phyloP scores from a whole-genome alignment of 2,797 vertebrate genomes.

The Euphonia xanthogaster region DNA sequence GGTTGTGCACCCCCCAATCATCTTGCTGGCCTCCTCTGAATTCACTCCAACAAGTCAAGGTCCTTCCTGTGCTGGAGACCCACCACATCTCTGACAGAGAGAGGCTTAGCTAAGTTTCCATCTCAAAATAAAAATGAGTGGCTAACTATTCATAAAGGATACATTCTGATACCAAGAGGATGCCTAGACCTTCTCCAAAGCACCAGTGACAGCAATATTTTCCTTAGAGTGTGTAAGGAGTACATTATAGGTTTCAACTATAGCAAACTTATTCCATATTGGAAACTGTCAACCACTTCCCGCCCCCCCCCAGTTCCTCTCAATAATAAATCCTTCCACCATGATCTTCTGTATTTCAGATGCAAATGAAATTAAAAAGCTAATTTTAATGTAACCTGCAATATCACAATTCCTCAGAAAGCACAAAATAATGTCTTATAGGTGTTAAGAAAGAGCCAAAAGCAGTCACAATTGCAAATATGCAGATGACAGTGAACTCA shows the following conservation, averaged over 20 bases:
- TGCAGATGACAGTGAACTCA: background rate
- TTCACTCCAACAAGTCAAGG: background rate
- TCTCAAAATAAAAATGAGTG: background rate
- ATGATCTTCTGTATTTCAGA: background rate
- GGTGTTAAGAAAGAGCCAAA: background rate
- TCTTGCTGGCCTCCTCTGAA: background rate
- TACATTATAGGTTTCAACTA: background rate
- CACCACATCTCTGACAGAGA: background rate
- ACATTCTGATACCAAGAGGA: background rate
- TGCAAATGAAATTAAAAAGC: background rate
- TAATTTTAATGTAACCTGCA: background rate
- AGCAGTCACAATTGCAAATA: background rate
- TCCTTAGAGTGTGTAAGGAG: background rate
- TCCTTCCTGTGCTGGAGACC: background rate
- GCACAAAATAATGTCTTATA: background rate
- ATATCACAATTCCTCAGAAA: background rate
- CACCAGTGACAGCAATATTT: background rate
- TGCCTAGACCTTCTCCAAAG: background rate
- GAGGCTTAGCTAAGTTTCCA: background rate
- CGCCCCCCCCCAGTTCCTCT: background rate
- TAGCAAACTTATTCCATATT: background rate
- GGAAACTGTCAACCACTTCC: rapidly evolving
- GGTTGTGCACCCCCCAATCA: background rate
- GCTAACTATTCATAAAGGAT: background rate
- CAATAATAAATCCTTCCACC: background rate